Evolutionary conservation across 2,888 invertebrate species (phyloP).

Genomic region (Coenonympha glycerion): DNA sequence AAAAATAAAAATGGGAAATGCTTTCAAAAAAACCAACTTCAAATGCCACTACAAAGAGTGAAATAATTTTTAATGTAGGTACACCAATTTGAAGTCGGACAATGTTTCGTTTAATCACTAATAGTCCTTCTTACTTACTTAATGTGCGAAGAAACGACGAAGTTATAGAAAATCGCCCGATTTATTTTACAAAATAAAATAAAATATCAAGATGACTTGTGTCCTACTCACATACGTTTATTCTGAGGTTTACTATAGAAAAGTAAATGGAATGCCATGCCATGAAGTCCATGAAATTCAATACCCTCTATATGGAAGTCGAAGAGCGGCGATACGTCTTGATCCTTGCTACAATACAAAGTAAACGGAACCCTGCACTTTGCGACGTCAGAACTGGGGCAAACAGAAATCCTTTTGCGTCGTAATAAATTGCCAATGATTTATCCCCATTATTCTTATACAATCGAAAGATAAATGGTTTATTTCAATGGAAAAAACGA

Average conservation of each 20-base stretch:
- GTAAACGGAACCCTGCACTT: slow-evolving; percentile 19
- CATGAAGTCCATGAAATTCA: slow-evolving; percentile 18
- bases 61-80: neutral
- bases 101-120: too few species aligned
- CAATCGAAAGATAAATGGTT: slow-evolving; percentile 1
- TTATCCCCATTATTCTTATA: neutral
- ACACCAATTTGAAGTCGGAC: too few species aligned
- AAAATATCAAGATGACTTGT: too few species aligned
- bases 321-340: slow-evolving; percentile 13
- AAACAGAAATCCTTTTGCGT: slow-evolving; percentile 14
- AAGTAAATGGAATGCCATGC: slow-evolving; percentile 16
- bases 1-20: too few species aligned
- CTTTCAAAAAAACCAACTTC: too few species aligned
- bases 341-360: slow-evolving; percentile 15
- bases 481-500: slow-evolving; percentile 3
- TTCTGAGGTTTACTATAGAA: slow-evolving; percentile 3
- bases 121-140: too few species aligned
- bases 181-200: too few species aligned
- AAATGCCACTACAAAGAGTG: too few species aligned
- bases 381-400: slow-evolving; percentile 13
- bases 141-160: too few species aligned
- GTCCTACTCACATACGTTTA: too few species aligned
- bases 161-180: too few species aligned
- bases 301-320: slow-evolving; percentile 8
- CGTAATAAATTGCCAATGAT: slow-evolving; percentile 11